These are phyloP conservation scores for Elysia chlorotica DNA, from an alignment of 1,140 invertebrate genomes.

Conservation along the genomic window DNA sequence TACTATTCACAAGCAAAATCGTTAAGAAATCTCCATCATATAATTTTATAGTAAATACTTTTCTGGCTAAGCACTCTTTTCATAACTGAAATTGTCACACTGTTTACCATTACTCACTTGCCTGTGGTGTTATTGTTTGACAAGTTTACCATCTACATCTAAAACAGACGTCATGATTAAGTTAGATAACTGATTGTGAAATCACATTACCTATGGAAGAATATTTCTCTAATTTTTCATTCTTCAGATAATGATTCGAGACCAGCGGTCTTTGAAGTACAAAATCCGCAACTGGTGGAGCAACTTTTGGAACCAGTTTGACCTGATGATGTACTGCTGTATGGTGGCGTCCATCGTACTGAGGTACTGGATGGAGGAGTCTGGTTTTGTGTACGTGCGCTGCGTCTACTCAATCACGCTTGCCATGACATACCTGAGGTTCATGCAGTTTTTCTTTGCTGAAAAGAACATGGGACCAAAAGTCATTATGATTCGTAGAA, in stretches of 20 bases:
- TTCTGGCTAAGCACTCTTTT: no score
- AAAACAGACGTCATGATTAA: no score
- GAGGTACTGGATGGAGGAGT: conserved; percentile 32
- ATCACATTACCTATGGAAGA: no score
- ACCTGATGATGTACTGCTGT: conserved; percentile 48
- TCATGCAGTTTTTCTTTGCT: conserved; percentile 56
- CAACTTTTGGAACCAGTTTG: conserved; percentile 56
- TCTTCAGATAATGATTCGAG: conserved; percentile 40
- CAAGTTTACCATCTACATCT: no score
- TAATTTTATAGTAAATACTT: no score
- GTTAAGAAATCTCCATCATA: no score
- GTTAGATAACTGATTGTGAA: no score
- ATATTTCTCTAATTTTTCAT: no score
- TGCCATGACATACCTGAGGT: conserved; percentile 48
- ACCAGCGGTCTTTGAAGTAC: conserved; percentile 41
- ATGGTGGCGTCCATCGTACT: conserved; percentile 50
- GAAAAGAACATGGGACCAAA: conserved; percentile 59
- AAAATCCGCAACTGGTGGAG: conserved; percentile 50
- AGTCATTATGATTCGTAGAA: conserved; percentile 60
- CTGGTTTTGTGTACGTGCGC: conserved; percentile 36
- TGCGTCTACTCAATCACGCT: conserved; percentile 50
- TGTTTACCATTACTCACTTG: no score
- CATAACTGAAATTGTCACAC: no score
- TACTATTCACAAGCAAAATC: no score
- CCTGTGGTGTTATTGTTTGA: no score